phyloP scores from a whole-genome alignment of 1,140 invertebrate species.

The Centruroides vittatus region DNA sequence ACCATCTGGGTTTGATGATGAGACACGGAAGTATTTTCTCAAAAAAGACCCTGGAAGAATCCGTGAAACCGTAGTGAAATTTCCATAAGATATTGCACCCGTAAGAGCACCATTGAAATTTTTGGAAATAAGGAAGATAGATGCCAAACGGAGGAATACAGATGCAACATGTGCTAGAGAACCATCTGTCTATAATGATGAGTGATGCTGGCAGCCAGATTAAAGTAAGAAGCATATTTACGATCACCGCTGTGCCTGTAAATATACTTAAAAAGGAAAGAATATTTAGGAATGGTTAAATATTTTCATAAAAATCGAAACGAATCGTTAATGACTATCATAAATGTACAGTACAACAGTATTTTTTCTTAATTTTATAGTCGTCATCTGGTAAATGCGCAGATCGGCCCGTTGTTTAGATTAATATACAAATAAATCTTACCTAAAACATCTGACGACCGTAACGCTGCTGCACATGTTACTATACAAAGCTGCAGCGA shows the following conservation, averaged over 20 bases:
- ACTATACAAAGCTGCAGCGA: slow-evolving; percentile 78
- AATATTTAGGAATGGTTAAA: background rate
- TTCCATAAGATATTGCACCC: slow-evolving; percentile 13
- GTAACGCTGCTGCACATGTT: slow-evolving; percentile 80
- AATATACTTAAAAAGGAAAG: slow-evolving; percentile 53
- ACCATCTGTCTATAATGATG: slow-evolving; percentile 45
- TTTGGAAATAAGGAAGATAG: slow-evolving; percentile 14
- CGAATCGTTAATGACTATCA: background rate
- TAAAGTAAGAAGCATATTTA: slow-evolving; percentile 75
- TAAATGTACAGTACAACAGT: background rate
- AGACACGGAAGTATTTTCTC: slow-evolving; percentile 35
- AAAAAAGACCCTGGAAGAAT: slow-evolving; percentile 26
- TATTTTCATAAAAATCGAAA: background rate
- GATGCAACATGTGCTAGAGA: slow-evolving; percentile 25
- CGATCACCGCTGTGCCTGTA: slow-evolving; percentile 71
- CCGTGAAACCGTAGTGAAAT: slow-evolving; percentile 10
- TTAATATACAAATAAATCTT: slow-evolving; percentile 10
- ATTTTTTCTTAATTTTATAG: background rate
- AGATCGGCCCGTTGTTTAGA: background rate
- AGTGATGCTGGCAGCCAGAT: slow-evolving; percentile 76
- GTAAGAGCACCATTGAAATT: slow-evolving; percentile 17
- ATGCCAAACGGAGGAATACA: slow-evolving; percentile 21
- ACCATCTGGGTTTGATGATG: slow-evolving; percentile 31
- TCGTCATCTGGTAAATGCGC: background rate
- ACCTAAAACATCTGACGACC: slow-evolving; percentile 87